These are phyloP conservation scores for Microctonus hyperodae DNA, from an alignment of 2,888 invertebrate species.

Conservation along the genomic window DNA sequence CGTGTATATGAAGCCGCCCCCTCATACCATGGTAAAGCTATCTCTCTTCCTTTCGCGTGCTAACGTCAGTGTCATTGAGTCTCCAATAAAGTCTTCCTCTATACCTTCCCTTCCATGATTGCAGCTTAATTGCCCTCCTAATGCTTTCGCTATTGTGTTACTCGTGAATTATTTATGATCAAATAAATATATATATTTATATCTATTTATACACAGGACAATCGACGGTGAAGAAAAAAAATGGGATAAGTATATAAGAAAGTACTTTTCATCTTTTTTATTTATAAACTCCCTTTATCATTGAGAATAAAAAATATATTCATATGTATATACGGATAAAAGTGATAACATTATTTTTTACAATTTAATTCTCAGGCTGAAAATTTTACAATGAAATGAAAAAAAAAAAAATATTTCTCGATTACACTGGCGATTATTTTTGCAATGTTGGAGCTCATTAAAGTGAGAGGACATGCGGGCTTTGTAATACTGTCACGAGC, in stretches of 20 bases:
- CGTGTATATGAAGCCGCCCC: not conserved
- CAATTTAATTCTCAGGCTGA: too few species aligned
- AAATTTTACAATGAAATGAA: not conserved
- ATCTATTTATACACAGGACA: too few species aligned
- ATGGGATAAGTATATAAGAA: too few species aligned
- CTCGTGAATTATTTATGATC: not conserved
- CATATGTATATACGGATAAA: too few species aligned
- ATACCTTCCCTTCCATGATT: constrained; percentile 2
- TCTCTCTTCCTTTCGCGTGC: constrained; percentile 16
- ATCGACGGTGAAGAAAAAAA: too few species aligned
- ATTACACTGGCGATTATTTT: constrained; percentile 25
- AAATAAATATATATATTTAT: not conserved
- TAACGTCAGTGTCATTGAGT: constrained; percentile 21
- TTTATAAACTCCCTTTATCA: not conserved
- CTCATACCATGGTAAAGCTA: not conserved
- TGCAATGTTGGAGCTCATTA: constrained; percentile 29
- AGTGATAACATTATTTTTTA: not conserved
- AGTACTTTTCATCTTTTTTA: too few species aligned
- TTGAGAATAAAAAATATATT: too few species aligned
- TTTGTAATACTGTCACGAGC: constrained; percentile 30
- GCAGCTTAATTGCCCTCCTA: constrained; percentile 12
- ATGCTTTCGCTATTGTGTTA: not conserved
- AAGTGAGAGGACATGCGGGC: constrained; percentile 27
- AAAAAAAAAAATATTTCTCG: not conserved
- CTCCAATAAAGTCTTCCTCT: constrained; percentile 25